These are phyloP conservation scores for Neoseiulus cucumeris DNA, from an alignment of 1,140 invertebrate species.

Conservation along the genomic window DNA sequence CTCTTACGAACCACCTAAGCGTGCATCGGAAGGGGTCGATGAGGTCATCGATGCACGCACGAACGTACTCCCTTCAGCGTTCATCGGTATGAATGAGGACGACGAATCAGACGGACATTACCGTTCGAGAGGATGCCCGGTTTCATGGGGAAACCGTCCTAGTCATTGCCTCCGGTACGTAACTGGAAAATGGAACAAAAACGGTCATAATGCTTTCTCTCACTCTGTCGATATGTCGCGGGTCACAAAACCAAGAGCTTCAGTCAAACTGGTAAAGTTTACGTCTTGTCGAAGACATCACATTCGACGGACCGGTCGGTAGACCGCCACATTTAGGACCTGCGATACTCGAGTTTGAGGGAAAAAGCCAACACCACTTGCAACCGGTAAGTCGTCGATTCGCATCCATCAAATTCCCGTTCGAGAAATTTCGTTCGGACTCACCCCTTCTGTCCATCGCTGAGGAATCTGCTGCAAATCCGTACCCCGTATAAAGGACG, in stretches of 20 bases:
- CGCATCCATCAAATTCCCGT: too few relatives aligned
- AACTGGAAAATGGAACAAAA: slow-evolving; percentile 38
- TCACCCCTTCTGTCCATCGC: slow-evolving; percentile 80
- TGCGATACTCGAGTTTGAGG: too few relatives aligned
- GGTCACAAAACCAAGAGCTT: too few relatives aligned
- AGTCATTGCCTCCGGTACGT: slow-evolving; percentile 96
- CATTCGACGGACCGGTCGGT: too few relatives aligned
- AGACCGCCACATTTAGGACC: too few relatives aligned
- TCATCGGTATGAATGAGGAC: slow-evolving; percentile 86
- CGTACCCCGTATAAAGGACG: slow-evolving; percentile 96
- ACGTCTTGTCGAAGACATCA: too few relatives aligned
- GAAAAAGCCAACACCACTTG: too few relatives aligned
- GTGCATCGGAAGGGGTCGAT: slow-evolving; percentile 87
- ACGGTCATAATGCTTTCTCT: background rate
- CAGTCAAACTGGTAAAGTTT: too few relatives aligned
- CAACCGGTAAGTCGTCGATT: too few relatives aligned
- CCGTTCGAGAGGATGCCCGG: slow-evolving; percentile 93
- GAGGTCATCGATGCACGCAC: slow-evolving; percentile 92
- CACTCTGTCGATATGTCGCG: too few relatives aligned
- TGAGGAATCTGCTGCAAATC: slow-evolving; percentile 85
- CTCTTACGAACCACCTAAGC: slow-evolving; percentile 85
- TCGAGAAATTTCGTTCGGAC: too few relatives aligned
- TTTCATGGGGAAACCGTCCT: slow-evolving; percentile 99
- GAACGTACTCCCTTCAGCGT: slow-evolving; percentile 91
- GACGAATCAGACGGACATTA: slow-evolving; percentile 76